Percentiles rank a stretch among this genome's conserved stretches.
phyloP scores from a whole-genome alignment of 2,888 invertebrate species.

The Cephus pygmeus region DNA sequence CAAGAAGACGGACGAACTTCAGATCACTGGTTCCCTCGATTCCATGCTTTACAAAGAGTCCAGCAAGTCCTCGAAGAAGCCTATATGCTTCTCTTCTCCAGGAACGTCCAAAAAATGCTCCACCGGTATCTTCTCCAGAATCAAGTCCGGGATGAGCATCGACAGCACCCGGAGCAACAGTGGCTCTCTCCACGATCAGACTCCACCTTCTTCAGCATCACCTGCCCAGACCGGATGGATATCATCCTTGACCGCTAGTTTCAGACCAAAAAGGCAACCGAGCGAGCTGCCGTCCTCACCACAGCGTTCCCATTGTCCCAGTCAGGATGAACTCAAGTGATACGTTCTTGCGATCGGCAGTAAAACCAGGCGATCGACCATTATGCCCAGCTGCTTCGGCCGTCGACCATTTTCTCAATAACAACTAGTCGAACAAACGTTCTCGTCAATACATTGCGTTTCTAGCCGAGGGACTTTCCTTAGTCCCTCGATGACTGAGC shows the following conservation, averaged over 20 bases:
- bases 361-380: conserved; percentile 33
- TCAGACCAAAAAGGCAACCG: conserved; percentile 56
- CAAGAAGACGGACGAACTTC: conserved; percentile 51
- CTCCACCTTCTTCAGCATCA: conserved; percentile 11
- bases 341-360: conserved; percentile 48
- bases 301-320: conserved; percentile 50
- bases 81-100: conserved; percentile 43
- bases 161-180: conserved; percentile 57
- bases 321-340: conserved; percentile 61
- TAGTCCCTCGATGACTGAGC: not conserved
- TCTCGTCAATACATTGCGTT: not conserved
- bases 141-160: conserved; percentile 62
- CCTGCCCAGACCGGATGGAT: conserved; percentile 58
- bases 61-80: conserved; percentile 42
- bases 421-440: not conserved
- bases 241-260: conserved; percentile 61
- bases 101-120: conserved; percentile 55
- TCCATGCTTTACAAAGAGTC: conserved; percentile 60
- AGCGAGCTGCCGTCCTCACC: conserved; percentile 39
- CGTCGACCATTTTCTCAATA: not conserved
- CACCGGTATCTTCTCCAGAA: conserved; percentile 56
- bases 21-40: conserved; percentile 59
- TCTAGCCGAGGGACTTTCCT: not conserved
- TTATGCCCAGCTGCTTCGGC: not conserved
- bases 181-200: conserved; percentile 55